Evolutionary conservation across 2,797 vertebrate genomes (phyloP).

Genomic region (Hoplostethus atlanticus): DNA sequence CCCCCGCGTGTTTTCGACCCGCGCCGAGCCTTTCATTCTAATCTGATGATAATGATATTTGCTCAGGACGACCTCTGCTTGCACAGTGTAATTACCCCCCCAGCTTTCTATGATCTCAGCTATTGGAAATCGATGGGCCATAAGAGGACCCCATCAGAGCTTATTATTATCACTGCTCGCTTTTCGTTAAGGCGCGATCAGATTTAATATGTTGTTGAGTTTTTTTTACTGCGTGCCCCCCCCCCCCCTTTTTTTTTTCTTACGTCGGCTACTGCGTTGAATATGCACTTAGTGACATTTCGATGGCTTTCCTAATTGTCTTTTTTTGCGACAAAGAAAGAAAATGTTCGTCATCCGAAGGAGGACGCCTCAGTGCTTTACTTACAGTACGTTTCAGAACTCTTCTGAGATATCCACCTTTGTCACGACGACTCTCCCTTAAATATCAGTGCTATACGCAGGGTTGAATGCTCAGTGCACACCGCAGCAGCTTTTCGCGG

Average conservation of each 20-base stretch:
- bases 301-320: too few species aligned
- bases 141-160: conserved; percentile 83
- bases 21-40: conserved; percentile 80
- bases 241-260: neutral
- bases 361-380: too few species aligned
- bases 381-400: too few species aligned
- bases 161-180: conserved; percentile 81
- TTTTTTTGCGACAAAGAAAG: neutral
- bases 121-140: conserved; percentile 87
- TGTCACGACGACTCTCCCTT: neutral
- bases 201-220: conserved; percentile 75
- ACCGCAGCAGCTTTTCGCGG: conserved; percentile 16
- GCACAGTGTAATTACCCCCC: conserved; percentile 85
- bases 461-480: conserved; percentile 3
- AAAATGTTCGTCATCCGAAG: too few species aligned
- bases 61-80: conserved; percentile 84
- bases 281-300: too few species aligned
- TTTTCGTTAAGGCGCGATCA: conserved; percentile 77
- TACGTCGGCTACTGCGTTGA: conserved; percentile 1
- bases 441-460: neutral
- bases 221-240: conserved; percentile 59
- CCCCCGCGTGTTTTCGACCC: conserved; percentile 53
- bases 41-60: conserved; percentile 88
- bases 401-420: neutral
- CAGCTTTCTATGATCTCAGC: conserved; percentile 81